Percentiles rank a stretch among this genome's conserved stretches.
Conservation (phyloP, 2,888 invertebrate genomes). For the Lissonota sp. region DNA sequence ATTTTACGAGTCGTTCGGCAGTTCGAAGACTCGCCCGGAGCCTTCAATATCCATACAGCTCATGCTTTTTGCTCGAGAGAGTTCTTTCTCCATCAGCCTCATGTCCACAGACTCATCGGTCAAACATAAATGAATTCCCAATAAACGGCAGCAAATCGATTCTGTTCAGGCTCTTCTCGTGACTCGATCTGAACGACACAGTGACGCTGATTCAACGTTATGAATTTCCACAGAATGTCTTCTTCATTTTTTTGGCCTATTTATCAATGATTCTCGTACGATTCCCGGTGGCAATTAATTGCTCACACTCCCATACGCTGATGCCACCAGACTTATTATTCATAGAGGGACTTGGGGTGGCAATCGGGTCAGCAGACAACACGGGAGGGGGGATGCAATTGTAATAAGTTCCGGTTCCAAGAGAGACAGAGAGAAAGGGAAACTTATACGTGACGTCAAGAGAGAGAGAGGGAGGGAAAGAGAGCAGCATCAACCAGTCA, state of each 20-base stretch:
- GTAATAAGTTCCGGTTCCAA: conserved; percentile 36
- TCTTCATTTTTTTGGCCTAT: conserved; percentile 23
- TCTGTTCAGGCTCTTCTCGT: background rate
- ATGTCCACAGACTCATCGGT: background rate
- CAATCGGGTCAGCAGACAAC: conserved; percentile 12
- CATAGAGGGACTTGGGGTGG: background rate
- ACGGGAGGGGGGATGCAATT: conserved; percentile 18
- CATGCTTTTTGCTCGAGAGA: background rate
- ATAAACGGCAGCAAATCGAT: conserved; percentile 20
- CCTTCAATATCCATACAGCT: background rate
- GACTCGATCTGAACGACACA: background rate
- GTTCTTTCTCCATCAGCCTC: background rate
- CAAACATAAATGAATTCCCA: conserved; percentile 49
- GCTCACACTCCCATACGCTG: background rate
- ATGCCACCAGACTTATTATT: background rate
- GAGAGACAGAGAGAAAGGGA: conserved; percentile 6
- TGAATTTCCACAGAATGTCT: conserved; percentile 11
- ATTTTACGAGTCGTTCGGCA: conserved; percentile 59
- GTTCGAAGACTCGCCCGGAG: conserved; percentile 42
- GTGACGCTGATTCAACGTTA: background rate
- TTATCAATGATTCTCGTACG: conserved; percentile 12
- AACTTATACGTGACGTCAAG: conserved; percentile 32
- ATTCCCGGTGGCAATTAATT: conserved; percentile 21
- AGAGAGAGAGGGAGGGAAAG: background rate
- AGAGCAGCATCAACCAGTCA: conserved; percentile 36